These are phyloP conservation scores for Drosophila arawakana DNA, from an alignment of 1,140 invertebrate species.

Conservation along the genomic window DNA sequence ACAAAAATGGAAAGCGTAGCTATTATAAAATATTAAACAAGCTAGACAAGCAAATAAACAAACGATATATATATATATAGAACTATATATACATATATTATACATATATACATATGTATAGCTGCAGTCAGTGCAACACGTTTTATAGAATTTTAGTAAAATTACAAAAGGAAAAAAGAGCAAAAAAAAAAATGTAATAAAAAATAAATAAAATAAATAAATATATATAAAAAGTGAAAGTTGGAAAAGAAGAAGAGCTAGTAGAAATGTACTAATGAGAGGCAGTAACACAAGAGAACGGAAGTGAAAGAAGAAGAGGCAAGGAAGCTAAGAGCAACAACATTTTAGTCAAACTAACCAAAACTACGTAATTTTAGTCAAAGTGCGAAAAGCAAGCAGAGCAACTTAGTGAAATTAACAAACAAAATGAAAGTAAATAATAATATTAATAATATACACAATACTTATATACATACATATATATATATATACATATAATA, in stretches of 20 bases:
- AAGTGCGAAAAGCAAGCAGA: conserved; percentile 54
- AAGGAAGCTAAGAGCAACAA: conserved; percentile 83
- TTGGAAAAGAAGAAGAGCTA: conserved; percentile 40
- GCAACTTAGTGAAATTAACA: conserved; percentile 77
- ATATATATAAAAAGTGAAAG: conserved; percentile 43
- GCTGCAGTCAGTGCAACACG: conserved; percentile 68
- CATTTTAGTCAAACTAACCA: conserved; percentile 84
- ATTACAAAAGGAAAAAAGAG: conserved; percentile 55
- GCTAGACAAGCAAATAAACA: conserved; percentile 65
- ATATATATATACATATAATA: conserved; percentile 12
- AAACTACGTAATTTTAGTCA: conserved; percentile 83
- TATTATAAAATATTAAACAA: conserved; percentile 66
- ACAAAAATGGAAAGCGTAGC: conserved; percentile 50
- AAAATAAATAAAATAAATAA: conserved; percentile 23
- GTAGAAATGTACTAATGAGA: conserved; percentile 36
- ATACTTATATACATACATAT: conserved; percentile 45
- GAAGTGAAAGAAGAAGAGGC: conserved; percentile 40
- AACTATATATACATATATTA: conserved; percentile 49
- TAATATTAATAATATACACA: conserved; percentile 17
- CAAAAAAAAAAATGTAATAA: conserved; percentile 57
- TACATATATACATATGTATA: conserved; percentile 53
- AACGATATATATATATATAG: conserved; percentile 46
- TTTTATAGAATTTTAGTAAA: conserved; percentile 82
- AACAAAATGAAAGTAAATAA: conserved; percentile 21
- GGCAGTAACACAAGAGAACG: conserved; percentile 38